Conservation (phyloP, 1,140 invertebrate genomes). For the Drosophila quadrilineata region DNA sequence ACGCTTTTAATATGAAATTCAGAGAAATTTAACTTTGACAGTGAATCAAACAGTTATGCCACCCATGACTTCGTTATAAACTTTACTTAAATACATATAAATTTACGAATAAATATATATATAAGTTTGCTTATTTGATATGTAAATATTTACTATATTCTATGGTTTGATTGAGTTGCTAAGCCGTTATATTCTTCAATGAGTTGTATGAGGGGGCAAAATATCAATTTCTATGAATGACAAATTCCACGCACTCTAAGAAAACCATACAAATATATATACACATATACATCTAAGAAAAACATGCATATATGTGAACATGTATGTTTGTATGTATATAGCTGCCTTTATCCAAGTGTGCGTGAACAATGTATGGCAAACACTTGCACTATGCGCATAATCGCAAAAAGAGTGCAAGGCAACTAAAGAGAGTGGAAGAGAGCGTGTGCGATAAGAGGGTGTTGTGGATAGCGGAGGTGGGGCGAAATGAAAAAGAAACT, state of each 20-base stretch:
- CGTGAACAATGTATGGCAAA: slow-evolving; percentile 52
- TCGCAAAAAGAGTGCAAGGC: slow-evolving; percentile 21
- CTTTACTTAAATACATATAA: too few relatives aligned
- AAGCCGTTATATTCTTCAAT: slow-evolving; percentile 19
- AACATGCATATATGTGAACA: slow-evolving; percentile 13
- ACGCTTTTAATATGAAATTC: too few relatives aligned
- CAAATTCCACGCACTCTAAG: slow-evolving; percentile 39
- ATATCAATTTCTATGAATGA: slow-evolving; percentile 67
- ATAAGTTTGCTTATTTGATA: not conserved
- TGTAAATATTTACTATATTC: not conserved
- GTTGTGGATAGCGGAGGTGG: too few relatives aligned
- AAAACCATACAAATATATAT: slow-evolving; percentile 22
- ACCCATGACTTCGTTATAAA: too few relatives aligned
- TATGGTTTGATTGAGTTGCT: slow-evolving; percentile 1
- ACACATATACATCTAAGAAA: slow-evolving; percentile 10
- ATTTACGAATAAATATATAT: too few relatives aligned
- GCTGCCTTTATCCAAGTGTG: too few relatives aligned
- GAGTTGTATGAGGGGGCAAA: slow-evolving; percentile 1
- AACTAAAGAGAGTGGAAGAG: not conserved
- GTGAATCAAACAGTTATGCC: too few relatives aligned
- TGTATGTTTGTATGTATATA: slow-evolving; percentile 11
- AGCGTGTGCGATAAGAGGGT: too few relatives aligned
- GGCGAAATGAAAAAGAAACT: slow-evolving; percentile 18
- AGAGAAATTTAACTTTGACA: too few relatives aligned
- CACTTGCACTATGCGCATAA: slow-evolving; percentile 71